Percentiles rank a stretch among this genome's conserved stretches.
Conservation (phyloP, 2,888 invertebrate species). For the Pyrrhia umbra region DNA sequence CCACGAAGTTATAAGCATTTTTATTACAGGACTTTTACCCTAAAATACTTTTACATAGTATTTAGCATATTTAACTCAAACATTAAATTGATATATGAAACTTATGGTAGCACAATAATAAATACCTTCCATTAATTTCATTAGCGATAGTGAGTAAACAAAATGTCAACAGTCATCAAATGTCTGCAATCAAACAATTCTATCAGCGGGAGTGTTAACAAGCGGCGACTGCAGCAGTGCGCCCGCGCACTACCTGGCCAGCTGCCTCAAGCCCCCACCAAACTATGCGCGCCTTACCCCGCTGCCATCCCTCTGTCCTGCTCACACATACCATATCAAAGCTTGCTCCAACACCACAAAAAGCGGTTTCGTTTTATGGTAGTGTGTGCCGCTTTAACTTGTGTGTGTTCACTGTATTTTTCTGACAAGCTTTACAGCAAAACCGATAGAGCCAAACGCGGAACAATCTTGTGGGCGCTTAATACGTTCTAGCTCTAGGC, state of each 20-base stretch:
- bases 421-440: slow-evolving; percentile 84
- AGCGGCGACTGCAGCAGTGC: slow-evolving; percentile 85
- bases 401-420: slow-evolving; percentile 86
- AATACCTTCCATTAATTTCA: slow-evolving; percentile 60
- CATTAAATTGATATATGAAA: slow-evolving; percentile 19
- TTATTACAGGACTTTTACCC: not conserved
- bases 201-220: slow-evolving; percentile 86
- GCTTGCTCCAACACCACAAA: slow-evolving; percentile 85
- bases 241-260: slow-evolving; percentile 88
- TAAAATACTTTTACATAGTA: not conserved
- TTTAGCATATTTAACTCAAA: not conserved
- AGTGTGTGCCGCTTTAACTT: slow-evolving; percentile 71
- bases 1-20: too few species aligned
- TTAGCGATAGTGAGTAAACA: slow-evolving; percentile 72
- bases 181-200: slow-evolving; percentile 81
- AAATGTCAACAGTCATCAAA: slow-evolving; percentile 78
- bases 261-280: slow-evolving; percentile 87
- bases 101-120: slow-evolving; percentile 35
- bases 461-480: slow-evolving; percentile 77
- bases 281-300: slow-evolving; percentile 80
- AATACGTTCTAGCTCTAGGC: slow-evolving; percentile 76
- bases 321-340: slow-evolving; percentile 80
- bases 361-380: slow-evolving; percentile 86
- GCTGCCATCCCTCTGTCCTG: slow-evolving; percentile 81
- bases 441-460: slow-evolving; percentile 77